Conservation (phyloP, 2,113 vertebrate genomes). For the Solea senegalensis region DNA sequence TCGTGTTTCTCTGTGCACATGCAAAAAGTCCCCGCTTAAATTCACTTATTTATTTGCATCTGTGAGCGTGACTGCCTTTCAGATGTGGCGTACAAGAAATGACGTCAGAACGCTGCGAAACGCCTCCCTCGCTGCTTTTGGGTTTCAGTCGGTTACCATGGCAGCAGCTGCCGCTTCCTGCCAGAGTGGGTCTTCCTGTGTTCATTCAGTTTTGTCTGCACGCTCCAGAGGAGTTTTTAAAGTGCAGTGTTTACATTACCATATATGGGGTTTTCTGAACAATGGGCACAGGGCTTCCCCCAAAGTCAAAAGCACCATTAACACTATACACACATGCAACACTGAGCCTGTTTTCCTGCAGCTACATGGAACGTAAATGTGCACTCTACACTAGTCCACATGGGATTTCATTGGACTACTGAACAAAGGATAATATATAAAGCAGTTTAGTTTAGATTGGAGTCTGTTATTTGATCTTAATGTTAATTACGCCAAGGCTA, state of each 20-base stretch:
- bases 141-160: conserved; percentile 84
- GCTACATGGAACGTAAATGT: conserved; percentile 62
- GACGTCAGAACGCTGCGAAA: conserved; percentile 80
- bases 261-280: conserved; percentile 79
- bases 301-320: conserved; percentile 65
- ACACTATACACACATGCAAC: conserved; percentile 21
- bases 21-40: conserved; percentile 46
- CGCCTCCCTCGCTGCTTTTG: conserved; percentile 66
- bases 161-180: conserved; percentile 86
- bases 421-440: conserved; percentile 38
- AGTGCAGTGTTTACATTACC: conserved; percentile 80
- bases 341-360: conserved; percentile 55
- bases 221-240: conserved; percentile 64
- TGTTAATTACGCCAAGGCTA: conserved; percentile 20
- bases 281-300: conserved; percentile 75
- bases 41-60: conserved; percentile 5
- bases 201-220: conserved; percentile 83
- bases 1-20: conserved; percentile 47
- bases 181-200: conserved; percentile 82
- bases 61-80: conserved; percentile 66
- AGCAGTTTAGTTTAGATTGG: conserved; percentile 24
- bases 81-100: conserved; percentile 77
- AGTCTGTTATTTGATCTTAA: conserved; percentile 44
- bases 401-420: conserved; percentile 44
- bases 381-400: conserved; percentile 28